Evolutionary conservation across 2,888 invertebrate genomes (phyloP), one percentile per base, ranked within the genome.

Genomic region (Megalurothrips usitatus): DNA sequence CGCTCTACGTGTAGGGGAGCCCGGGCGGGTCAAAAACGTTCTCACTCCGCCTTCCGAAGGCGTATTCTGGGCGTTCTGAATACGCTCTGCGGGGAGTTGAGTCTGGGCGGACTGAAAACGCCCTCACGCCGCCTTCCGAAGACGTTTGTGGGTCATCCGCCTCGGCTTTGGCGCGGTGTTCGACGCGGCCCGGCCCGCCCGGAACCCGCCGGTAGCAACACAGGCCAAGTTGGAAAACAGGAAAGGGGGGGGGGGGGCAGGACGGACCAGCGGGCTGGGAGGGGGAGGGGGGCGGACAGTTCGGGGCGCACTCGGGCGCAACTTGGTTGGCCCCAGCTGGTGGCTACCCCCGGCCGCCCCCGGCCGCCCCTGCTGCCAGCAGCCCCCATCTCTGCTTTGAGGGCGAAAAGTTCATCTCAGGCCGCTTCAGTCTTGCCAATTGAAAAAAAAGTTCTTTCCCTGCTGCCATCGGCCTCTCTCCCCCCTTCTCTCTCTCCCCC

Each of bases 371-470:
- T 3, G 14, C 34, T 43, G 34, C 34, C 68, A 68, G 68, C 68
- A n/a, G 23, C 68, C 68, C 68, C 68, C 68, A 68, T 75, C 68
- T 75, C 68, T 75, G 68, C 68, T 75, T 75, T 75, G 68, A 75
- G 68, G 68, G 68, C 68, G 68, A 75, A 75, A 75, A 75, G 68
- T 75, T 75, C 68, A 75, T 75, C 68, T 75, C 26, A 26, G 68
- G 68, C 68, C 68, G 58, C 68, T 75, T 75, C 68, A 75, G 68
- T 75, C 68, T 75, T 75, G 68, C 68, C 68, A 75, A 75, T 75
- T 75, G 68, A 75, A 75, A 23, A 68, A 19, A 23, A 75, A 75
- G 68, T 26, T 75, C 23, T 23, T 26, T 12, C 68, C 68, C 58
- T 17, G 58, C 58, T 19, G 34, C 34, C 34, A 43, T 43, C 34